phyloP scores from a whole-genome alignment of 2,888 invertebrate species.

The Spilosoma lubricipeda region DNA sequence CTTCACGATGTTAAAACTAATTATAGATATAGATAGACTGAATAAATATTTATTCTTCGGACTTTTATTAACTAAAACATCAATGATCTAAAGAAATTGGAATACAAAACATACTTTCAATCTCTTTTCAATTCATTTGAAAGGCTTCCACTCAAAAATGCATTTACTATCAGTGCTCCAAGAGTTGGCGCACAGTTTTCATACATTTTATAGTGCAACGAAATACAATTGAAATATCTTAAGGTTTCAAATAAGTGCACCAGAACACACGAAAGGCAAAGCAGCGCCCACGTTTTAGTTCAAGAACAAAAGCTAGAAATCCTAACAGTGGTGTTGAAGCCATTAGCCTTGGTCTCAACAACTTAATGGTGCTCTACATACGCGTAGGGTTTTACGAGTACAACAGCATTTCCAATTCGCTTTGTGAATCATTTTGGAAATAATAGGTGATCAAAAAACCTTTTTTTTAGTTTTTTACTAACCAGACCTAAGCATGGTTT shows the following conservation, averaged over 20 bases:
- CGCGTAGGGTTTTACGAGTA: constrained; percentile 56
- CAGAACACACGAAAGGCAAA: constrained; percentile 21
- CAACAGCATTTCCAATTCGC: constrained; percentile 54
- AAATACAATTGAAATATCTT: background rate
- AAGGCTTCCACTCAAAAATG: background rate
- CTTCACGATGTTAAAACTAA: too few species aligned
- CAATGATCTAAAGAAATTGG: background rate
- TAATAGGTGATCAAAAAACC: constrained; percentile 15
- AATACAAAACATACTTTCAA: too few species aligned
- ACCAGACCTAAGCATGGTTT: background rate
- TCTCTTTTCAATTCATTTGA: too few species aligned
- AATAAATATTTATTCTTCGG: background rate
- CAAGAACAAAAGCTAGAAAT: constrained; percentile 52
- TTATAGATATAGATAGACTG: too few species aligned
- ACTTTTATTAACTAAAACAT: background rate
- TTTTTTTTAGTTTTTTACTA: constrained; percentile 7
- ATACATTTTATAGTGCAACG: background rate
- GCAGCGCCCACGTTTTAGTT: constrained; percentile 32
- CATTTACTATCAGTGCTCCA: background rate
- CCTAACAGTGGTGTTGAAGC: constrained; percentile 59
- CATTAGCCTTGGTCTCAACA: constrained; percentile 81
- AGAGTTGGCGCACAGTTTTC: background rate
- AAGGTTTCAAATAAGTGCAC: constrained; percentile 3
- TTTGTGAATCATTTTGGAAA: constrained; percentile 48
- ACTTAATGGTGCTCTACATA: constrained; percentile 73